A percentile compares a stretch with the other conserved stretches of the same genome.
Evolutionary conservation across 1,140 invertebrate species (phyloP).

Genomic region (Leptoteleia sp.): DNA sequence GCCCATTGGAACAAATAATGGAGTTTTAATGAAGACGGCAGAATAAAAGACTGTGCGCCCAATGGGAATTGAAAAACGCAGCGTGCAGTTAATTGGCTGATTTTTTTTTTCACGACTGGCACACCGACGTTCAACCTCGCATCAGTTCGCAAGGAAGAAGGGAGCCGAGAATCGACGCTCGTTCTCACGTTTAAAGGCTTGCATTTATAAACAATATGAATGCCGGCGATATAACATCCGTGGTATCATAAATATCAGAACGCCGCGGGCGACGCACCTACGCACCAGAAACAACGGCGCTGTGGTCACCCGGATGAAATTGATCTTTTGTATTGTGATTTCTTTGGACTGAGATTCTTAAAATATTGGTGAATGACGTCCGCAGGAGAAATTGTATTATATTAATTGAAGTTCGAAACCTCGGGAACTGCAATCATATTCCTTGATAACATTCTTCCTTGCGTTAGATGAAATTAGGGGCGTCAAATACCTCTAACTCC

Average conservation of each 20-base stretch:
- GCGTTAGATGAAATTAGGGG: no score
- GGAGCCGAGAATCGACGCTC: conserved; percentile 4
- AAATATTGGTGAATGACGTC: conserved; percentile 18
- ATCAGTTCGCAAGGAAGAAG: conserved; percentile 2
- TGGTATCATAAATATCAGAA: conserved; percentile 51
- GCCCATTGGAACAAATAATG: no score
- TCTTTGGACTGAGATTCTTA: conserved; percentile 22
- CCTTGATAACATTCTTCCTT: background rate
- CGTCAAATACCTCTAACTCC: no score
- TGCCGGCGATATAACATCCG: conserved; percentile 40
- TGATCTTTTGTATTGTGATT: conserved; percentile 30
- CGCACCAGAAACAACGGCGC: conserved; percentile 33
- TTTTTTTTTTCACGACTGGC: conserved; percentile 23
- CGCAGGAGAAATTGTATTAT: conserved; percentile 6
- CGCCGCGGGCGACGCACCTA: conserved; percentile 43
- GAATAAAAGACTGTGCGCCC: background rate
- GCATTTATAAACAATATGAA: conserved; percentile 56
- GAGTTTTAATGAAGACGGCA: background rate
- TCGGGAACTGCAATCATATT: background rate
- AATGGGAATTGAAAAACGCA: conserved; percentile 8
- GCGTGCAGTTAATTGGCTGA: conserved; percentile 28
- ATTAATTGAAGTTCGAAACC: conserved; percentile 26
- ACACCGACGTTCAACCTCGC: conserved; percentile 23
- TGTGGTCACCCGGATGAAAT: conserved; percentile 12
- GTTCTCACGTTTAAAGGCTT: conserved; percentile 46